phyloP scores from a whole-genome alignment of 1,140 invertebrate species.

The Acyrthosiphon pisum region DNA sequence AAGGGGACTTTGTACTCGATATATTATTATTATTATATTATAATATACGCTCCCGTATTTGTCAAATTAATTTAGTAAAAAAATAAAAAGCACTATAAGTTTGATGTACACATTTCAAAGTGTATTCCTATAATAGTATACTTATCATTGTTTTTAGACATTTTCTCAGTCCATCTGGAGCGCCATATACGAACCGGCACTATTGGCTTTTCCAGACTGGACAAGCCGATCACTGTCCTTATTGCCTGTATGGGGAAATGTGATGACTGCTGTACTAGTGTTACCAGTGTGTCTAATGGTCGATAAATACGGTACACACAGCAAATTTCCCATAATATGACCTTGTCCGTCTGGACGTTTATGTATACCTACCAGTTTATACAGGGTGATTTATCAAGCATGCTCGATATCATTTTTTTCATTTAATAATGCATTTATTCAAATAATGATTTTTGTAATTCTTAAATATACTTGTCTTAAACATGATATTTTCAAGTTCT shows the following conservation, averaged over 20 bases:
- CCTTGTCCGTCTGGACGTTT: background rate
- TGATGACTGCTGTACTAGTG: conserved; percentile 2
- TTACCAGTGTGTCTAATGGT: conserved; percentile 3
- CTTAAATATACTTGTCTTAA: no score
- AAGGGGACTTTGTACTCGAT: no score
- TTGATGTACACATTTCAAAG: no score
- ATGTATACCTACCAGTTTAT: background rate
- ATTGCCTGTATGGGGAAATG: conserved; percentile 29
- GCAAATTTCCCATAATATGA: background rate
- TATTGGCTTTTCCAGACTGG: conserved; percentile 19
- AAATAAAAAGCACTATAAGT: background rate
- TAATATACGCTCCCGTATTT: background rate
- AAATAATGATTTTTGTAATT: no score
- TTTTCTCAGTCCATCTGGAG: conserved; percentile 32
- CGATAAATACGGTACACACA: conserved; percentile 11
- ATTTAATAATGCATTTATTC: no score
- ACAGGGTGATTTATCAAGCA: no score
- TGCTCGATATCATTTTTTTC: no score
- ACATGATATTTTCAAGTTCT: no score
- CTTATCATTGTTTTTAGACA: background rate
- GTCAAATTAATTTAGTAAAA: background rate
- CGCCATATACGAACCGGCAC: background rate
- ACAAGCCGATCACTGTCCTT: background rate
- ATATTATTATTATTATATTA: no score
- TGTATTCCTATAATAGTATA: background rate